A percentile compares a stretch with the other conserved stretches of the same genome.
Evolutionary conservation across 2,113 vertebrate genomes (phyloP).

Genomic region (Siniperca chuatsi): DNA sequence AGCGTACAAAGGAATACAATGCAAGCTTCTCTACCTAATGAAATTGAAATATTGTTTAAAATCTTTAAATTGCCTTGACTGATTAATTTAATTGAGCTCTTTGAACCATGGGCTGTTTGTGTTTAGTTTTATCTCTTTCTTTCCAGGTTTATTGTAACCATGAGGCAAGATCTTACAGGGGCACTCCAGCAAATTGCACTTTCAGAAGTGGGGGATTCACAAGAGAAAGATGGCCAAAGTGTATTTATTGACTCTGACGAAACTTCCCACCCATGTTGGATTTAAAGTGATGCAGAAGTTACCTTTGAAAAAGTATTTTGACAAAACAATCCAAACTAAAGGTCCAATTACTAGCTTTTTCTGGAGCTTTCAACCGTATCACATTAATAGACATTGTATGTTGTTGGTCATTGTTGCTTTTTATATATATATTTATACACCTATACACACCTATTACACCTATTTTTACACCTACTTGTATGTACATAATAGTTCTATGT

Average conservation of each 20-base stretch:
- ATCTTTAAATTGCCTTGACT: conserved; percentile 14
- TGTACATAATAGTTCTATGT: no score
- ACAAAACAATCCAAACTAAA: not conserved
- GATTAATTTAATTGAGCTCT: not conserved
- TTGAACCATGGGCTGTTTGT: not conserved
- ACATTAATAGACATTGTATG: not conserved
- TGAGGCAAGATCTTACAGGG: not conserved
- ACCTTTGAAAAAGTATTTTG: not conserved
- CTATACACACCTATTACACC: not conserved
- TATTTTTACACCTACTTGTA: no score
- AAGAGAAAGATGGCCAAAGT: no score
- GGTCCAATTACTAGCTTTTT: not conserved
- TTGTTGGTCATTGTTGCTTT: not conserved
- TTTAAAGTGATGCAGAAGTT: not conserved
- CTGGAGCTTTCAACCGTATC: not conserved
- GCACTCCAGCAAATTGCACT: not conserved
- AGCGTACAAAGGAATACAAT: not conserved
- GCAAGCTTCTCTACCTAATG: conserved; percentile 23
- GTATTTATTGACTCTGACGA: no score
- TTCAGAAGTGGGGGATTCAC: no score
- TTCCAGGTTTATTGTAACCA: not conserved
- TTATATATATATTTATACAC: not conserved
- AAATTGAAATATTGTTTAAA: conserved; percentile 24
- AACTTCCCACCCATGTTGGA: not conserved
- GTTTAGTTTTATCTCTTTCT: conserved; percentile 6